These are phyloP conservation scores for Phortica okadai DNA, from an alignment of 2,888 invertebrate species.

Conservation along the genomic window DNA sequence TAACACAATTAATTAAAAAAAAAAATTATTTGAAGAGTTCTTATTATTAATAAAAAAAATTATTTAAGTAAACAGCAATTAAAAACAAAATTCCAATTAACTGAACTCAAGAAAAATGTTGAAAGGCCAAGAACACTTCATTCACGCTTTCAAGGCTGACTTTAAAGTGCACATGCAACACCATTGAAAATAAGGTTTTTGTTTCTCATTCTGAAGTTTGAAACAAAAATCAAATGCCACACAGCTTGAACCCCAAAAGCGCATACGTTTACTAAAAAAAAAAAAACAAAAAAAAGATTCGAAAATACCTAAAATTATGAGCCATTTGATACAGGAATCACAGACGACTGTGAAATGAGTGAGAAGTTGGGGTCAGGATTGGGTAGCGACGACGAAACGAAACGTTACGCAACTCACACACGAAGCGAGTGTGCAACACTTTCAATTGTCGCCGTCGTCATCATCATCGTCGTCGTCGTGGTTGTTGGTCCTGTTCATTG, in stretches of 20 bases:
- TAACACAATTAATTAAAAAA: no score
- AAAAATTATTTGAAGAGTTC: no score
- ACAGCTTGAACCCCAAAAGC: not conserved
- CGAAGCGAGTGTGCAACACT: not conserved
- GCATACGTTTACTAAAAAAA: slow-evolving; percentile 22
- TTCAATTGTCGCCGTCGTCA: slow-evolving; percentile 9
- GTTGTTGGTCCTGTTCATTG: slow-evolving; percentile 52
- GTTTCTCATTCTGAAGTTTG: not conserved
- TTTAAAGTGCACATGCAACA: not conserved
- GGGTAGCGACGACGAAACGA: slow-evolving; percentile 40
- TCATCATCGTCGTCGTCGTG: not conserved
- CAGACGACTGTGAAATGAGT: not conserved
- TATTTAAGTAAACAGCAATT: no score
- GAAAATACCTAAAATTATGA: slow-evolving; percentile 62
- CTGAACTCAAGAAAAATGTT: no score
- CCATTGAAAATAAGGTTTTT: not conserved
- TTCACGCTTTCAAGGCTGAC: not conserved
- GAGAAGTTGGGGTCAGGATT: not conserved
- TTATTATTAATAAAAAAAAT: no score
- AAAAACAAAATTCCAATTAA: no score
- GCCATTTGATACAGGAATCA: slow-evolving; percentile 11
- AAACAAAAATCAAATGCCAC: not conserved
- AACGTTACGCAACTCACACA: slow-evolving; percentile 18
- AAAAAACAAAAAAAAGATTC: slow-evolving; percentile 39
- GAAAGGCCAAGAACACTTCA: no score